phyloP scores from a whole-genome alignment of 2,797 vertebrate genomes.

The Gobio occitaniae region DNA sequence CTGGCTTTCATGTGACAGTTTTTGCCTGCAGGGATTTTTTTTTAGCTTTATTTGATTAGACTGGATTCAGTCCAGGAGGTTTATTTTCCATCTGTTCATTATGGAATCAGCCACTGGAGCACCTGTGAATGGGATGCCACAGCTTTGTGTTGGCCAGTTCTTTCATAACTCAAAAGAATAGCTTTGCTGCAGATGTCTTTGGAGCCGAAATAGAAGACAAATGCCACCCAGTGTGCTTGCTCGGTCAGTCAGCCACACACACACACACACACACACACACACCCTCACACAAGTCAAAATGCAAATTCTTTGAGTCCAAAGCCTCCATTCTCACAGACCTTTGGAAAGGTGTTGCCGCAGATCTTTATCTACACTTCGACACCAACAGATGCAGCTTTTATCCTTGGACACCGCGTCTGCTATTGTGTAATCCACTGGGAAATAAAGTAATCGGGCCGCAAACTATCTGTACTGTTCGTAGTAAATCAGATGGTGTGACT shows the following conservation, averaged over 20 bases:
- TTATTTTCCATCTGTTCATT: constrained; percentile 19
- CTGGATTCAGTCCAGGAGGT: constrained; percentile 17
- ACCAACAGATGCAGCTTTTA: constrained; percentile 12
- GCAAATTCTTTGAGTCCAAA: constrained; percentile 41
- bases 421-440: background rate
- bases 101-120: constrained; percentile 34
- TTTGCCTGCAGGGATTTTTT: background rate
- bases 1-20: constrained; percentile 23
- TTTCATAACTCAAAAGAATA: constrained; percentile 44
- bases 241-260: constrained; percentile 33
- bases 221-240: constrained; percentile 61
- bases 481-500: background rate
- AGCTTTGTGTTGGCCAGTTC: constrained; percentile 33
- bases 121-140: constrained; percentile 50
- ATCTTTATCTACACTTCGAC: constrained; percentile 7
- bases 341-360: constrained; percentile 30
- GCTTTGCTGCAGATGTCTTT: constrained; percentile 51
- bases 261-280: constrained; percentile 19
- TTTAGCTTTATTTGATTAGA: background rate
- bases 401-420: background rate
- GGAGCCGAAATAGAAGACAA: constrained; percentile 55
- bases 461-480: background rate
- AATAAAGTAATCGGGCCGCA: background rate
- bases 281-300: constrained; percentile 46
- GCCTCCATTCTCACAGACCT: constrained; percentile 30